Evolutionary conservation across 2,797 vertebrate species (phyloP).

Genomic region (Yasuhikotakia modesta): DNA sequence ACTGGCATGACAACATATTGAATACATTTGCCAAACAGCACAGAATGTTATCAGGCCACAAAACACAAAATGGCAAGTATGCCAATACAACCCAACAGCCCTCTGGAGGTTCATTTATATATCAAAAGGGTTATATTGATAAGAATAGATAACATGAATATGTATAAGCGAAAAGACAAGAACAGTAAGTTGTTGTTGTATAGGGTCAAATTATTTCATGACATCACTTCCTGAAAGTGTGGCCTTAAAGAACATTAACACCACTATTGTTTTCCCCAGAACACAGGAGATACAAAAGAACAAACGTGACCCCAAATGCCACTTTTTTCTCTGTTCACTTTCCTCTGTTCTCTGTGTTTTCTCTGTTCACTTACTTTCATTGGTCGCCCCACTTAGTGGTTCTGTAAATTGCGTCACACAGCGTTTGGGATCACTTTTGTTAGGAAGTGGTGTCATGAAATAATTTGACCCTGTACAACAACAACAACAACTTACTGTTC

Average conservation of each 20-base stretch:
- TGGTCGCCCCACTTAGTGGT: too few relatives aligned
- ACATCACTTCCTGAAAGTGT: conserved; percentile 58
- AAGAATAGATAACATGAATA: conserved; percentile 53
- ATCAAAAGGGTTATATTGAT: conserved; percentile 47
- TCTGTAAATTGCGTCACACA: too few relatives aligned
- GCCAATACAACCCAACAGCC: conserved; percentile 58
- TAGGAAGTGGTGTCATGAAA: too few relatives aligned
- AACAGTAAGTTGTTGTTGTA: conserved; percentile 56
- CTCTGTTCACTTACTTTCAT: too few relatives aligned
- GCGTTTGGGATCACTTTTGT: too few relatives aligned
- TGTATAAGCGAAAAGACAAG: conserved; percentile 51
- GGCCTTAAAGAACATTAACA: conserved; percentile 59
- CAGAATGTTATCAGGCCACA: too few relatives aligned
- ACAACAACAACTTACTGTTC: too few relatives aligned
- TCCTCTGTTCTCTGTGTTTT: too few relatives aligned
- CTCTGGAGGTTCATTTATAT: conserved; percentile 41
- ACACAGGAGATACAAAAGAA: too few relatives aligned
- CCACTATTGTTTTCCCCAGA: conserved; percentile 57
- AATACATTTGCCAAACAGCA: conserved; percentile 57
- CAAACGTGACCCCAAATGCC: conserved; percentile 58
- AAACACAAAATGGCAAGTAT: conserved; percentile 54
- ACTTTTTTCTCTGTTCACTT: too few relatives aligned
- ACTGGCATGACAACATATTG: conserved; percentile 52
- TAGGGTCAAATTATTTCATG: conserved; percentile 59
- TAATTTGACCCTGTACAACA: too few relatives aligned